phyloP scores from a whole-genome alignment of 1,140 invertebrate genomes.

The Caenorhabditis briggsae region DNA sequence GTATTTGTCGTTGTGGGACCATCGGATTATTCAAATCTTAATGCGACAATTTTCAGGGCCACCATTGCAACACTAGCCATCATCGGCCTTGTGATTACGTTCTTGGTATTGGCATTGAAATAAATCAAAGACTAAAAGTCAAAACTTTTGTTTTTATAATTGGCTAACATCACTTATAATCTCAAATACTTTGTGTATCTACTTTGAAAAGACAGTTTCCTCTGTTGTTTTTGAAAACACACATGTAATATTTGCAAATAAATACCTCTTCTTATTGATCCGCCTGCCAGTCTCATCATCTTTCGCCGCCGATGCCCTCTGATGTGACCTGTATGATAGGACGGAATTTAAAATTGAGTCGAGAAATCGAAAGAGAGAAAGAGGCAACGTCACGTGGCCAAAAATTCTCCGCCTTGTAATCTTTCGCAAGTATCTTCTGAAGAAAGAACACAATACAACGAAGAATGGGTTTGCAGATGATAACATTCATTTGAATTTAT shows the following conservation, averaged over 20 bases:
- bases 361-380: neutral
- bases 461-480: neutral
- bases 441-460: conserved; percentile 30
- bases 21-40: too few species aligned
- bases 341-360: conserved; percentile 6
- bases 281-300: conserved; percentile 19
- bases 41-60: conserved; percentile 14
- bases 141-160: neutral
- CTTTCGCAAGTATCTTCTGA: conserved; percentile 28
- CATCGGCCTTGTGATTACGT: conserved; percentile 20
- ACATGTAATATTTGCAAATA: neutral
- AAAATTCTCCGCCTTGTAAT: conserved; percentile 1
- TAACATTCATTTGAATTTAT: neutral
- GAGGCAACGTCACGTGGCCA: conserved; percentile 22
- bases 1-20: too few species aligned
- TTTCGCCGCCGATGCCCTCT: neutral
- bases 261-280: conserved; percentile 49
- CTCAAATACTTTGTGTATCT: neutral
- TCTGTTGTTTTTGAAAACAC: neutral
- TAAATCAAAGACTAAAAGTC: neutral
- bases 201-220: neutral
- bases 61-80: conserved; percentile 27
- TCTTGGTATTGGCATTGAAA: conserved; percentile 18
- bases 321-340: neutral
- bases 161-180: conserved; percentile 19